Evolutionary conservation across 2,113 vertebrate genomes (phyloP), one percentile per base, ranked within the genome.

Genomic region (Salvator merianae): DNA sequence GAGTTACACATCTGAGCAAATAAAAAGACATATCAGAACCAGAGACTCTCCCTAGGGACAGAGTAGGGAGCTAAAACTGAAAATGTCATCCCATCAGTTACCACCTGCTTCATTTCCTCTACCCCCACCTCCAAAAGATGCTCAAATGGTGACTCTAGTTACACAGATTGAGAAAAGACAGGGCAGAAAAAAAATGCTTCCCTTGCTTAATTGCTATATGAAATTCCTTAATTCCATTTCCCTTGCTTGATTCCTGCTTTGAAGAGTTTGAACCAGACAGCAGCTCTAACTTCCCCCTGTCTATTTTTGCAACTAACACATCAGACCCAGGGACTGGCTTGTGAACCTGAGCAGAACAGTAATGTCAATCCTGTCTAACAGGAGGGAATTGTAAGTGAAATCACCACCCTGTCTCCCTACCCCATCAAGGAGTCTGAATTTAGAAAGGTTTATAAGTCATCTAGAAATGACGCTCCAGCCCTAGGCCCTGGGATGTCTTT

Each of bases 341-440:
- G 22, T 3, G 26, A 71, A 9, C 6, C 22, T 28, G 47, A 81
- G 20, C 34, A 71, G 62, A 79, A 13, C 10, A 40, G 36, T 6
- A 28, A 73, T 50, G 32, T 76, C 53, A 59, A 63, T 36, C 30
- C 43, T 50, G 22, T n/a, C 59, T 24, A 36, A 76, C 32, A 24
- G 63, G 40, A 36, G 71, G 59, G n/a, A 50, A 76, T 6, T 28
- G n/a, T 66, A 71, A 71, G 40, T 81, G 66, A 81, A 81, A 81
- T 50, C 40, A 4, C 73, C n/a, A 18, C 16, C 32, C 30, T 34
- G n/a, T n/a, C 66, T 79, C 38, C n/a, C 50, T n/a, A 3, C 32
- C 36, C 68, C 65, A 78, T 84, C 28, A 79, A 0, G 0, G 26
- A n/a, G 28, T 3, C 0, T 5, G 55, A 65, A 30, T 59, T n/a